Percentiles rank a stretch among this genome's conserved stretches.
These are phyloP conservation scores for Sphecodes monilicornis DNA, from an alignment of 2,888 invertebrate species.

Conservation along the genomic window DNA sequence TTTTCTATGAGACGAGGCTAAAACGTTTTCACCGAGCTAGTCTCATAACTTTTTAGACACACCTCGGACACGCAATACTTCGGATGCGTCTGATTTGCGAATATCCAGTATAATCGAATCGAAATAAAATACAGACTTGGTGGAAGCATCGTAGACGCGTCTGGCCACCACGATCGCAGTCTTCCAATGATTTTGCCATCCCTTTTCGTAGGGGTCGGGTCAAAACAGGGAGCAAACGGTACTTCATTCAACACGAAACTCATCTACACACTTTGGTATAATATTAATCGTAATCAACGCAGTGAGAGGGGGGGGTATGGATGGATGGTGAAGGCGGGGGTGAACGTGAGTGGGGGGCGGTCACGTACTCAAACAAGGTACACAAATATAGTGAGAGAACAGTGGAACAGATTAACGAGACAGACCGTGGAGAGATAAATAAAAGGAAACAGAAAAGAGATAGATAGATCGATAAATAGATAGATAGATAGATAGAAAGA, in stretches of 20 bases:
- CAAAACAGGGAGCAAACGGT: slow-evolving; percentile 73
- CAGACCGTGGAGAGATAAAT: slow-evolving; percentile 44
- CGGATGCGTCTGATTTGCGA: slow-evolving; percentile 50
- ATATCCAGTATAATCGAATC: slow-evolving; percentile 41
- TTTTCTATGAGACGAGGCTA: not conserved
- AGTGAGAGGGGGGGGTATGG: slow-evolving; percentile 27
- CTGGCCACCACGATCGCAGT: slow-evolving; percentile 25
- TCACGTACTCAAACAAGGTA: slow-evolving; percentile 63
- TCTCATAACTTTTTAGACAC: slow-evolving; percentile 5
- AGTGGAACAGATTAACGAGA: slow-evolving; percentile 46
- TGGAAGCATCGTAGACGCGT: slow-evolving; percentile 49
- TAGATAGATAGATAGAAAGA: slow-evolving; percentile 22
- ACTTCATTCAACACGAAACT: slow-evolving; percentile 82
- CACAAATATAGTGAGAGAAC: slow-evolving; percentile 56
- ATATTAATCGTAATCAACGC: slow-evolving; percentile 55
- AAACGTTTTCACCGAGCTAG: not conserved
- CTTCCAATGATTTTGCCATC: slow-evolving; percentile 77
- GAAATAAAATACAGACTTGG: slow-evolving; percentile 28
- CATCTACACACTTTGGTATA: slow-evolving; percentile 80
- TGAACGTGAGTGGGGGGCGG: slow-evolving; percentile 11
- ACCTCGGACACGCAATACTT: slow-evolving; percentile 4
- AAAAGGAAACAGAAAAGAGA: slow-evolving; percentile 34
- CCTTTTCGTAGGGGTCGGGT: slow-evolving; percentile 84
- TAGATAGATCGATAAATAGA: not conserved
- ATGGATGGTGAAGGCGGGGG: not conserved